A percentile compares a stretch with the other conserved stretches of the same genome.
phyloP scores from a whole-genome alignment of 2,888 invertebrate species.

The Nasonia oneida region DNA sequence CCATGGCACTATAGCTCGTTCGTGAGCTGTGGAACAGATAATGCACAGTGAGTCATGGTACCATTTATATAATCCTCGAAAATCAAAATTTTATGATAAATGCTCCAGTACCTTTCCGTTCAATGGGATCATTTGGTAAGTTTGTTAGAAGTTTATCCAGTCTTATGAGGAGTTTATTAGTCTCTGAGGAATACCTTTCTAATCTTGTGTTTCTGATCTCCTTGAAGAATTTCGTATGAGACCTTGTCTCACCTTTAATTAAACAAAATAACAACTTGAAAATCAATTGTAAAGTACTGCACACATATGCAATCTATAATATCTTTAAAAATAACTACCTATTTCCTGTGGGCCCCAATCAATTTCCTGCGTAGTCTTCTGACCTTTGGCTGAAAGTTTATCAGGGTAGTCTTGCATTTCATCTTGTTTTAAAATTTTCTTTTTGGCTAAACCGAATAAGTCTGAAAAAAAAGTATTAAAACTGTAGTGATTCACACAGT shows the following conservation, averaged over 20 bases:
- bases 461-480: slow-evolving; percentile 75
- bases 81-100: not conserved
- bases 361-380: slow-evolving; percentile 71
- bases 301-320: slow-evolving; percentile 4
- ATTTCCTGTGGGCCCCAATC: slow-evolving; percentile 84
- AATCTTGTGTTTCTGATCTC: slow-evolving; percentile 85
- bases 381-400: slow-evolving; percentile 63
- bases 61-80: not conserved
- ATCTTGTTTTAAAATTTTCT: slow-evolving; percentile 89
- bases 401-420: slow-evolving; percentile 78
- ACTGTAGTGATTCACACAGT: not conserved
- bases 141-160: slow-evolving; percentile 93
- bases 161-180: slow-evolving; percentile 96
- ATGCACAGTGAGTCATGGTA: slow-evolving; percentile 8
- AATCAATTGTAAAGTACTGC: not conserved
- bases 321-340: slow-evolving; percentile 76
- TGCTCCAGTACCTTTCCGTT: slow-evolving; percentile 83
- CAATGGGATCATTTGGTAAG: slow-evolving; percentile 86
- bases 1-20: slow-evolving; percentile 91
- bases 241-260: slow-evolving; percentile 81
- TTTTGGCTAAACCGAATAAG: slow-evolving; percentile 93
- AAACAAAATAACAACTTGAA: slow-evolving; percentile 17
- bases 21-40: slow-evolving; percentile 80
- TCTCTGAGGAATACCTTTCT: slow-evolving; percentile 95
- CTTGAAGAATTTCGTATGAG: slow-evolving; percentile 89